phyloP scores from a whole-genome alignment of 2,797 vertebrate species.

The Anguilla obscura region DNA sequence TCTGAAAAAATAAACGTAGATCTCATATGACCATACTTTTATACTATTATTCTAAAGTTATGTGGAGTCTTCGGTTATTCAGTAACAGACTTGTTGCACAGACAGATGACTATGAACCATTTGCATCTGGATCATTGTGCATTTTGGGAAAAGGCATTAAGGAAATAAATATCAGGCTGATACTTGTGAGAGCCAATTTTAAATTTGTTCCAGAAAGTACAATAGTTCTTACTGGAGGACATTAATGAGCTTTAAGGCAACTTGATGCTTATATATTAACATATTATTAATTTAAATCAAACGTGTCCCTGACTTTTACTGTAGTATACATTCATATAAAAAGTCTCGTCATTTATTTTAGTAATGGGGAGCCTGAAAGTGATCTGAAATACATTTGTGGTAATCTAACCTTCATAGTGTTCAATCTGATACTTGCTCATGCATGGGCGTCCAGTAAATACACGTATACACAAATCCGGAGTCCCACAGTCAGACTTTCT shows the following conservation, averaged over 20 bases:
- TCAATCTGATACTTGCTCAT: no score
- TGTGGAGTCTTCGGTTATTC: conserved; percentile 46
- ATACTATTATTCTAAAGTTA: conserved; percentile 47
- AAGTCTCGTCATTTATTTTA: background rate
- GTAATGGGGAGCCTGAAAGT: background rate
- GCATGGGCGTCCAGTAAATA: no score
- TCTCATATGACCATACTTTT: conserved; percentile 42
- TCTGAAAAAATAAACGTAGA: conserved; percentile 52
- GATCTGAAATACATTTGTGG: background rate
- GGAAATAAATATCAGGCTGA: background rate
- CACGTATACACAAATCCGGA: no score
- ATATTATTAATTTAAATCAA: background rate
- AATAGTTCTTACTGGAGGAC: background rate
- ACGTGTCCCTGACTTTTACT: background rate
- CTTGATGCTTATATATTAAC: background rate
- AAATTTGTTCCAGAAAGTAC: background rate
- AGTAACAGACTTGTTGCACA: conserved; percentile 47
- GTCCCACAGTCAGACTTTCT: no score
- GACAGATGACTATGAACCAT: conserved; percentile 45
- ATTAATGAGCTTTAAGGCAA: conserved; percentile 26
- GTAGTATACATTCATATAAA: background rate
- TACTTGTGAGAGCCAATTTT: background rate
- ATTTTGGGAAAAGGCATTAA: conserved; percentile 31
- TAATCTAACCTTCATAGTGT: background rate
- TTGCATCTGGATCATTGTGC: conserved; percentile 44